phyloP scores from a whole-genome alignment of 2,113 vertebrate species.

The Grammomys dolichurus region DNA sequence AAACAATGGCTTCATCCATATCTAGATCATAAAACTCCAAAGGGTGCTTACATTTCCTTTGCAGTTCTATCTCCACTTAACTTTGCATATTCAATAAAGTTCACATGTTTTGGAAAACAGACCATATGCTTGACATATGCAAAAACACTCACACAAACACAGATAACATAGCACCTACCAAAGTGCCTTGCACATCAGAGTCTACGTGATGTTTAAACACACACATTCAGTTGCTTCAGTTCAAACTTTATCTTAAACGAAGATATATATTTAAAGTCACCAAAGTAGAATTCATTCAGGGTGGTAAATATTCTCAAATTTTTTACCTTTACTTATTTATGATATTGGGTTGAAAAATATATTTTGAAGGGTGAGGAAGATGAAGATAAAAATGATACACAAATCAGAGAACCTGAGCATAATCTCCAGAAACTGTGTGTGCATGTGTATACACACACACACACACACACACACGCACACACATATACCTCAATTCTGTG shows the following conservation, averaged over 20 bases:
- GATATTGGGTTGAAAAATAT: not conserved
- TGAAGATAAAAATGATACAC: not conserved
- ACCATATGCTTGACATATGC: constrained; percentile 44
- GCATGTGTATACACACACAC: too few species aligned
- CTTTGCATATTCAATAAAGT: constrained; percentile 64
- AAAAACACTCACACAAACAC: constrained; percentile 47
- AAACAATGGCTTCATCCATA: not conserved
- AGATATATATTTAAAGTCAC: constrained; percentile 4
- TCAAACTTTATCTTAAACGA: constrained; percentile 57
- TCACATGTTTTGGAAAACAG: constrained; percentile 66
- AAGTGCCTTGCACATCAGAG: not conserved
- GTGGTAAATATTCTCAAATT: not conserved
- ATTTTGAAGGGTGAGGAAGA: not conserved
- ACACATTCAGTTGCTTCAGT: not conserved
- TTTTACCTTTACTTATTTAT: not conserved
- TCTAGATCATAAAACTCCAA: not conserved
- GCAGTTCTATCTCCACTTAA: constrained; percentile 44
- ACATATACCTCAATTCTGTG: too few species aligned
- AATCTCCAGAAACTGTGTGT: not conserved
- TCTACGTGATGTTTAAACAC: not conserved
- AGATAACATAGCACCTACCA: not conserved
- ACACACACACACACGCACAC: not conserved
- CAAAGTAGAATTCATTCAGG: not conserved
- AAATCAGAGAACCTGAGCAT: not conserved
- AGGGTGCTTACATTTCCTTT: constrained; percentile 50